A percentile compares a stretch with the other conserved stretches of the same genome.
phyloP scores from a whole-genome alignment of 2,888 invertebrate species.

The Leucozona laternaria region DNA sequence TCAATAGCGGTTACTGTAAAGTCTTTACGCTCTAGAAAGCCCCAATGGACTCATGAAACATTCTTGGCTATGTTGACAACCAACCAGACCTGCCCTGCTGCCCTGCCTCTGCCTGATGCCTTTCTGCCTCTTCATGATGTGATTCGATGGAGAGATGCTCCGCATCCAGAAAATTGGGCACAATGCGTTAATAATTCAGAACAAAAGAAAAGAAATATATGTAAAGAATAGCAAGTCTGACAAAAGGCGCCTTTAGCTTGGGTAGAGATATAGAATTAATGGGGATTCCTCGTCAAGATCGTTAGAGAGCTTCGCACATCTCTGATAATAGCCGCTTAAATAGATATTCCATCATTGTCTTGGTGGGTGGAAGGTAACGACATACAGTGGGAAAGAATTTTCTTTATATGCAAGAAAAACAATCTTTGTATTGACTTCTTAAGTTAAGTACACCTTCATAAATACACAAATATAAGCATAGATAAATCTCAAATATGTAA shows the following conservation, averaged over 20 bases:
- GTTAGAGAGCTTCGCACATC: constrained; percentile 41
- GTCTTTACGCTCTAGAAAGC: constrained; percentile 58
- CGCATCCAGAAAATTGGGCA: constrained; percentile 33
- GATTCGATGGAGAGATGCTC: constrained; percentile 19
- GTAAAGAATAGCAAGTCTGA: constrained; percentile 3
- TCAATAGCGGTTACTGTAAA: constrained; percentile 35
- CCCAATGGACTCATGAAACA: constrained; percentile 70
- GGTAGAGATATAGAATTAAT: constrained; percentile 53
- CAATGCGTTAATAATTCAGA: constrained; percentile 42
- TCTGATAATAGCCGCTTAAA: constrained; percentile 68
- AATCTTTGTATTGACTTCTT: no score
- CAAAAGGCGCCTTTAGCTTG: constrained; percentile 53
- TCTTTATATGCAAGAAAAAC: neutral
- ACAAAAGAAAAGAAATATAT: neutral
- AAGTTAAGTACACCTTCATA: no score
- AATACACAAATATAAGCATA: no score
- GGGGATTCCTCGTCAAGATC: constrained; percentile 55
- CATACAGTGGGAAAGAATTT: constrained; percentile 1
- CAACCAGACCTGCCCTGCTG: neutral
- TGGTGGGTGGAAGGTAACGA: neutral
- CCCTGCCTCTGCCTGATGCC: neutral
- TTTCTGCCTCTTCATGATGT: neutral
- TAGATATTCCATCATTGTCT: constrained; percentile 54
- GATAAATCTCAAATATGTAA: no score
- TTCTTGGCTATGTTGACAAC: constrained; percentile 44